Evolutionary conservation across 2,888 invertebrate species (phyloP).

Genomic region (Eilema caniola): DNA sequence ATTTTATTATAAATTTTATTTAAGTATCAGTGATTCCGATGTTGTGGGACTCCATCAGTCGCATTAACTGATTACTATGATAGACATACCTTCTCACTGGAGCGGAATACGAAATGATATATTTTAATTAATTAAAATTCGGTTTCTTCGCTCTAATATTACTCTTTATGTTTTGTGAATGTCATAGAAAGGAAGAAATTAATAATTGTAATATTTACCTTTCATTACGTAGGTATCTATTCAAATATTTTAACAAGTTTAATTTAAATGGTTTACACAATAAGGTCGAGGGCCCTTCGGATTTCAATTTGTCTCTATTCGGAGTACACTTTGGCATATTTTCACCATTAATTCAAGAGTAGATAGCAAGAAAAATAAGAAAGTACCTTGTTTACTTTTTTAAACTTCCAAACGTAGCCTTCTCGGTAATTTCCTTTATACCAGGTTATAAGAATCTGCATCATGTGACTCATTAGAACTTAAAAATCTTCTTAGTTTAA

Average conservation of each 20-base stretch:
- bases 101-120: neutral
- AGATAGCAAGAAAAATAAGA: conserved; percentile 33
- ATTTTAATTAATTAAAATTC: neutral
- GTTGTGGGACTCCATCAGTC: no score
- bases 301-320: neutral
- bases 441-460: conserved; percentile 41
- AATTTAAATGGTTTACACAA: neutral
- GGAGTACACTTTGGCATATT: neutral
- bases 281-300: neutral
- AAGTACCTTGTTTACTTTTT: conserved; percentile 23
- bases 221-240: neutral
- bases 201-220: neutral
- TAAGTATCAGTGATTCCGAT: no score
- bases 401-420: conserved; percentile 41
- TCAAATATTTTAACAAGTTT: neutral
- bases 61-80: no score
- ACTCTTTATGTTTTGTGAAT: neutral
- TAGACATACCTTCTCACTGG: neutral
- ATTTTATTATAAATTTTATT: no score
- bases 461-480: conserved; percentile 49
- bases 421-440: conserved; percentile 35
- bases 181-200: neutral
- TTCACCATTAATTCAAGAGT: conserved; percentile 5
- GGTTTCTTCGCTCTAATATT: neutral
- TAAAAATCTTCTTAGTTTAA: conserved; percentile 56